Evolutionary conservation across 2,113 vertebrate species (phyloP).

Genomic region (Callospermophilus lateralis): DNA sequence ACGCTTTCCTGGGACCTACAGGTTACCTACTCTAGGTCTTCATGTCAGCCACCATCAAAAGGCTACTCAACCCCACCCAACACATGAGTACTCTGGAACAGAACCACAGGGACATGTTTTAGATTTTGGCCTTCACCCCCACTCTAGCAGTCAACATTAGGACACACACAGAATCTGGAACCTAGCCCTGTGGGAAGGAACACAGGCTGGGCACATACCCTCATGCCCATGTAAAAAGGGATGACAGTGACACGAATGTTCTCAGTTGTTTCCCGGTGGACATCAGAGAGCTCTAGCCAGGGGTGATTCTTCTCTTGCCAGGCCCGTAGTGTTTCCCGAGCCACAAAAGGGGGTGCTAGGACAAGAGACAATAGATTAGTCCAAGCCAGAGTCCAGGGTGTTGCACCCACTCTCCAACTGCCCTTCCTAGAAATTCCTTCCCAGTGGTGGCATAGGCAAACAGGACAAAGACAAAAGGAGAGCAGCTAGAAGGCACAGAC

Average conservation of each 20-base stretch:
- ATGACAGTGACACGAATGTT: constrained; percentile 98
- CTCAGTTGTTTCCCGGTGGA: constrained; percentile 98
- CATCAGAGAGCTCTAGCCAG: constrained; percentile 98
- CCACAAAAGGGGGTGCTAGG: constrained; percentile 92
- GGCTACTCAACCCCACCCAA: neutral
- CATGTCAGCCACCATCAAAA: neutral
- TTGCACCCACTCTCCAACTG: neutral
- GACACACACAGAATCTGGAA: neutral
- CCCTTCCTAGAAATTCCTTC: neutral
- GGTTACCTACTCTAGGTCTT: neutral
- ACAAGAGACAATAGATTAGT: constrained; percentile 19
- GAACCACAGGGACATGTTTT: neutral
- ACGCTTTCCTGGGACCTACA: neutral
- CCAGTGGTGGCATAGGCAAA: neutral
- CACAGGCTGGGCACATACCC: constrained; percentile 87
- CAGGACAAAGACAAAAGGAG: neutral
- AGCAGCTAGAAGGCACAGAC: neutral
- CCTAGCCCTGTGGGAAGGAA: neutral
- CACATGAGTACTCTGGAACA: neutral
- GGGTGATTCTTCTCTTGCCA: constrained; percentile 99
- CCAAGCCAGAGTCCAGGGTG: neutral
- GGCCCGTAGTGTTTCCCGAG: constrained; percentile 95
- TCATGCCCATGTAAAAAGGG: constrained; percentile 99
- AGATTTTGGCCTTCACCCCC: neutral
- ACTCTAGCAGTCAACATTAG: neutral